Percentiles rank a stretch among this genome's conserved stretches.
These are phyloP conservation scores for Chionoecetes opilio DNA, from an alignment of 1,140 invertebrate genomes.

Conservation along the genomic window DNA sequence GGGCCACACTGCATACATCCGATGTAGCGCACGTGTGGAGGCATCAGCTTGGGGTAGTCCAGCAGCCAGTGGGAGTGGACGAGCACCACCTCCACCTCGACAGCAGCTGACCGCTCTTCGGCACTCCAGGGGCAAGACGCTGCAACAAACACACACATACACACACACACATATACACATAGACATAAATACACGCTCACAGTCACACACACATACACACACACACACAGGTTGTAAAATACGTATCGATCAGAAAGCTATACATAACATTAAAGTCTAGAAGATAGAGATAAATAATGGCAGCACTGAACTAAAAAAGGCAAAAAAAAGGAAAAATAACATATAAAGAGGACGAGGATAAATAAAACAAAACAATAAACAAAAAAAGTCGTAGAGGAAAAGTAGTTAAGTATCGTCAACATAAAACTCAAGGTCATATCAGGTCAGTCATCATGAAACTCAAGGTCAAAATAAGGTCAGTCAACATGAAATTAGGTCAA, in stretches of 20 bases:
- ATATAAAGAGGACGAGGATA: too few species aligned
- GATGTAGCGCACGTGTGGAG: constrained; percentile 79
- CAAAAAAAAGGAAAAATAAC: too few species aligned
- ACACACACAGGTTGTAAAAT: background rate
- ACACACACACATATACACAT: background rate
- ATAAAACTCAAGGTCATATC: too few species aligned
- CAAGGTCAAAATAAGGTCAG: too few species aligned
- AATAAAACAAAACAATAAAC: too few species aligned
- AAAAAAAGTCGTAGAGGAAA: too few species aligned
- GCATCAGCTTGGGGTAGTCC: constrained; percentile 78
- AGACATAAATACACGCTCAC: background rate
- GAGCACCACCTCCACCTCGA: constrained; percentile 69
- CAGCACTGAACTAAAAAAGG: too few species aligned
- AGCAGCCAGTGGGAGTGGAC: constrained; percentile 79
- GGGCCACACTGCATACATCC: constrained; percentile 77
- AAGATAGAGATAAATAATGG: background rate
- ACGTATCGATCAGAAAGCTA: too few species aligned
- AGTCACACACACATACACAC: background rate
- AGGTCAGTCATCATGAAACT: too few species aligned
- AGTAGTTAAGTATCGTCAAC: too few species aligned
- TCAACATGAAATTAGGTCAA: too few species aligned
- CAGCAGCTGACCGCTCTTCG: constrained; percentile 68
- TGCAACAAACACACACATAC: constrained; percentile 32
- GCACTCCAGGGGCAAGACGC: constrained; percentile 64
- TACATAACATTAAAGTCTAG: background rate